These are phyloP conservation scores for Sardina pilchardus DNA, from an alignment of 2,113 vertebrate species.

Conservation along the genomic window DNA sequence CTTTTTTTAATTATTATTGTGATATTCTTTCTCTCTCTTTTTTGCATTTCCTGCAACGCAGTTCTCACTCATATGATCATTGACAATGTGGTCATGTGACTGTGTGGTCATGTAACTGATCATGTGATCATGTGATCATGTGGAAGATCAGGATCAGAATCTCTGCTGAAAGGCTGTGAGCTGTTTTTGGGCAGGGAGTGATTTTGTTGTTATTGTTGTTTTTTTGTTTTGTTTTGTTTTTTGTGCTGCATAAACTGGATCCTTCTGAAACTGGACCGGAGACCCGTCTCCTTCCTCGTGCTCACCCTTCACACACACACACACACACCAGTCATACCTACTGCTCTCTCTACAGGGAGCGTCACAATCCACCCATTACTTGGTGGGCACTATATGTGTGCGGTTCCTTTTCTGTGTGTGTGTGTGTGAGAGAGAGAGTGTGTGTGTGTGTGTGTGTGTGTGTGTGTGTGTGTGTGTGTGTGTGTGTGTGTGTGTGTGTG, in stretches of 20 bases:
- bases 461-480: background rate
- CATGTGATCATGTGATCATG: background rate
- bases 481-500: constrained; percentile 21
- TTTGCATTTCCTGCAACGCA: background rate
- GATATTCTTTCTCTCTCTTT: background rate
- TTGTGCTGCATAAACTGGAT: background rate
- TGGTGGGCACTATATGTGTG: background rate
- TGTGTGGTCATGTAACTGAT: background rate
- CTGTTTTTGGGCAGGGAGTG: background rate
- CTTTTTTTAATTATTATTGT: background rate
- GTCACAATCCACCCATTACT: background rate
- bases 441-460: background rate
- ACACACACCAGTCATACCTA: background rate
- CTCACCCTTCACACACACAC: background rate
- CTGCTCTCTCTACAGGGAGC: background rate
- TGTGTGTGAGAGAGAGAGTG: constrained; percentile 21
- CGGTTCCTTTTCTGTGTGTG: background rate
- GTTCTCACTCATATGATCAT: background rate
- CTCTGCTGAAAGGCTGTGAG: background rate
- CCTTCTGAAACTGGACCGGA: background rate
- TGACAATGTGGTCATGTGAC: background rate
- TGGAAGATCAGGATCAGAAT: background rate
- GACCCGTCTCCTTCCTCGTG: background rate
- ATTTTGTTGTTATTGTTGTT: background rate
- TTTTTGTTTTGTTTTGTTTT: too few relatives aligned